Percentiles rank a stretch among this genome's conserved stretches.
phyloP scores from a whole-genome alignment of 2,797 vertebrate genomes.

The Ciconia nigra region DNA sequence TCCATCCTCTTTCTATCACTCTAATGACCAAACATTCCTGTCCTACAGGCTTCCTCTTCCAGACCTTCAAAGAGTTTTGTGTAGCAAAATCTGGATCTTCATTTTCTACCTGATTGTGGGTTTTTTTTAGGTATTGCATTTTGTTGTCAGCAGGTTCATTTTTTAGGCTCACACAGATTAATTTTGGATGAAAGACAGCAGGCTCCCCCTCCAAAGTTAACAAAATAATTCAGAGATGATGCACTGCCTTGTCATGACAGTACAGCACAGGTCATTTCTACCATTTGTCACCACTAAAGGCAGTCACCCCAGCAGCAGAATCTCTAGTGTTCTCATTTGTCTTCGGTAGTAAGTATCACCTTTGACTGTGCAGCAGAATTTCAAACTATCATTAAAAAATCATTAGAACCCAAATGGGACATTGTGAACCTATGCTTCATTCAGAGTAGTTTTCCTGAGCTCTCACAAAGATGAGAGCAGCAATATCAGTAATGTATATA shows the following conservation, averaged over 20 bases:
- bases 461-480: neutral
- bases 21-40: neutral
- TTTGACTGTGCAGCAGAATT: constrained; percentile 7
- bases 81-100: neutral
- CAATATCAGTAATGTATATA: neutral
- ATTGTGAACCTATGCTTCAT: neutral
- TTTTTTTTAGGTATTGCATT: neutral
- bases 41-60: neutral
- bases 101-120: neutral
- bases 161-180: neutral
- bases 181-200: neutral
- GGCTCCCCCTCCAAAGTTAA: neutral
- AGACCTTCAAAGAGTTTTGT: neutral
- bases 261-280: neutral
- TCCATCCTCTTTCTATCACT: neutral
- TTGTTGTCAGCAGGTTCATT: neutral
- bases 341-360: neutral
- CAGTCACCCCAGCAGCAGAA: neutral
- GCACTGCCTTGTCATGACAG: neutral
- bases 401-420: neutral
- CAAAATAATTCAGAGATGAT: constrained; percentile 11
- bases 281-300: constrained; percentile 26
- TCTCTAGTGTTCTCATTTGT: neutral
- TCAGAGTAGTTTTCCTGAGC: neutral
- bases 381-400: constrained; percentile 20